Evolutionary conservation across 2,113 vertebrate genomes (phyloP), one percentile per base, ranked within the genome.

Genomic region (Macrotus californicus): DNA sequence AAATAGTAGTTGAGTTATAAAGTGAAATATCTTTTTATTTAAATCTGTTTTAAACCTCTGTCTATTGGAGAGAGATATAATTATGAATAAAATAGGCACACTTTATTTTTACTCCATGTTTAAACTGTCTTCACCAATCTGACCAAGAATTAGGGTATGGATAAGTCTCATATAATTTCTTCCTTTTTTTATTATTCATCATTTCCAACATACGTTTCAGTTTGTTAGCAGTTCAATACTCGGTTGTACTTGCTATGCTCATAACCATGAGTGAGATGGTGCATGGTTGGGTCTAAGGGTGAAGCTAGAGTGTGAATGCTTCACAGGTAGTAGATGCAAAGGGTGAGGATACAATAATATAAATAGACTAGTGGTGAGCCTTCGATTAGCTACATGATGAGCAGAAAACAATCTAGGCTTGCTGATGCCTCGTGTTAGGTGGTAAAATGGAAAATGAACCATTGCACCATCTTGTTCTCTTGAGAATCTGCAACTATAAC

Each of bases 201-300:
- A 64, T 69, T 34, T 14, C 61, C 76, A 67, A 59, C 6, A 24
- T 31, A 56, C 48, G 15, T 46, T 54, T 66, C 75, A 50, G 72
- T 81, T 64, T 54, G 31, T 56, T 77, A 61, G 34, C 43, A 59
- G 39, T 70, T 92, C 26, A 43, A 19, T n/a, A 41, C 14, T 39
- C 59, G 11, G 15, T 21, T 11, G 39, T 48, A 59, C 6, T 12
- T 92, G 1, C 41, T 67, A 21, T 48, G 3, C 76, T n/a, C 11
- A 61, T 18, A 67, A 50, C 5, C 69, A 69, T 77, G 70, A 80
- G 31, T 79, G 43, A 86, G 52, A 64, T 18, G 10, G 29, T 1
- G 0, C 0, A 0, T 67, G 77, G n/a, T 22, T 61, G n/a, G 29
- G 2, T 56, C 59, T 31, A 1, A 48, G 24, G 10, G 24, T 1